These are phyloP conservation scores for Ia io DNA, from an alignment of 2,113 vertebrate genomes.

Conservation along the genomic window DNA sequence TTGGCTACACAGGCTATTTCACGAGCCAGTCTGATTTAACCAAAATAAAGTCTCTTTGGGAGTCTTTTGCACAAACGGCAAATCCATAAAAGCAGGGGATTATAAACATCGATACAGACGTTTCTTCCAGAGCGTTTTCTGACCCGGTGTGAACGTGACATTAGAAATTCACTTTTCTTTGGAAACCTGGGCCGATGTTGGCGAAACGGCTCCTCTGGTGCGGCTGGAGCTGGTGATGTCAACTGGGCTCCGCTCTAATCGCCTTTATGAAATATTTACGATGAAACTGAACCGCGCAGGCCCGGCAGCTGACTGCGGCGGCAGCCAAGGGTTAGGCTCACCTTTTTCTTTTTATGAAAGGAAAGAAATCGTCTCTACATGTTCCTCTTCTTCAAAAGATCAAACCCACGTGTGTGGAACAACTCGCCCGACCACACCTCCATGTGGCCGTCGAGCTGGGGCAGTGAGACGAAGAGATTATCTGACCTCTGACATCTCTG, in stretches of 20 bases:
- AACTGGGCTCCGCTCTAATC: slow-evolving; percentile 41
- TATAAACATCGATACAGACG: slow-evolving; percentile 44
- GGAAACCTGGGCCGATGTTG: slow-evolving; percentile 47
- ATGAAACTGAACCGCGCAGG: background rate
- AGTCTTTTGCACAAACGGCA: slow-evolving; percentile 32
- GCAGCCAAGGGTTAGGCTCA: slow-evolving; percentile 18
- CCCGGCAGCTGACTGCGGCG: background rate
- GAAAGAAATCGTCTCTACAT: background rate
- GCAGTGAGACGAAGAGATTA: background rate
- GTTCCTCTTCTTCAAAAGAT: slow-evolving; percentile 26
- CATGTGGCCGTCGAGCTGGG: background rate
- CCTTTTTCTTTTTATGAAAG: slow-evolving; percentile 40
- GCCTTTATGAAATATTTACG: slow-evolving; percentile 56
- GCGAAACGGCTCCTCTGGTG: slow-evolving; percentile 58
- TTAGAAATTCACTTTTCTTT: slow-evolving; percentile 57
- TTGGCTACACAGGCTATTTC: slow-evolving; percentile 38
- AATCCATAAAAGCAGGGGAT: slow-evolving; percentile 53
- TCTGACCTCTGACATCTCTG: background rate
- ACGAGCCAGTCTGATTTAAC: slow-evolving; percentile 43
- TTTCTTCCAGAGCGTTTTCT: slow-evolving; percentile 62
- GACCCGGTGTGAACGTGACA: slow-evolving; percentile 48
- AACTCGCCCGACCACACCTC: background rate
- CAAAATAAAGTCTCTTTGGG: slow-evolving; percentile 58
- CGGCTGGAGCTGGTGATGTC: slow-evolving; percentile 47
- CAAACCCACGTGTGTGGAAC: slow-evolving; percentile 44